Percentiles rank a stretch among this genome's conserved stretches.
phyloP scores from a whole-genome alignment of 1,140 invertebrate species.

The Lepidurus packardi region DNA sequence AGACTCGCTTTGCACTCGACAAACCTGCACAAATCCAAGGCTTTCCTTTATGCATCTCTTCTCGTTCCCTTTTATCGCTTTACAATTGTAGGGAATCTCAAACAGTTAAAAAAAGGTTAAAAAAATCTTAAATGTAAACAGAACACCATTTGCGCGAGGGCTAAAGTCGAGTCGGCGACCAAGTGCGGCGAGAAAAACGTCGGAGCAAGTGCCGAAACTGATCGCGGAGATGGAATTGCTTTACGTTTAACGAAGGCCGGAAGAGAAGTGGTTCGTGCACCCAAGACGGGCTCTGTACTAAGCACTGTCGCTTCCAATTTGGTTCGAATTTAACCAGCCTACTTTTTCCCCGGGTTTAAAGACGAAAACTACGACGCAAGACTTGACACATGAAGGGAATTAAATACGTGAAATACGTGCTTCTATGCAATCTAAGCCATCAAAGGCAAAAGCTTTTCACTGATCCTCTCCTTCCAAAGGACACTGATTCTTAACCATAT shows the following conservation, averaged over 20 bases:
- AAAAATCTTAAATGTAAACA: neutral
- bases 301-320: neutral
- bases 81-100: too few relatives aligned
- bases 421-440: constrained; percentile 1
- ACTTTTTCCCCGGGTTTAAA: neutral
- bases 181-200: neutral
- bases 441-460: neutral
- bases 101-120: neutral
- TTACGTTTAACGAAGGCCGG: neutral
- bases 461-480: neutral
- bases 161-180: neutral
- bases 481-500: neutral
- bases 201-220: neutral
- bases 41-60: neutral
- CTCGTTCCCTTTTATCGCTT: neutral
- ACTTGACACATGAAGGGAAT: neutral
- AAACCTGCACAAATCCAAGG: neutral
- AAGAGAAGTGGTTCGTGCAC: neutral
- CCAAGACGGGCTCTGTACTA: neutral
- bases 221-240: neutral
- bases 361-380: neutral
- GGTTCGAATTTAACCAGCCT: neutral
- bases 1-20: neutral
- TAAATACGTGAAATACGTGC: constrained; percentile 1
- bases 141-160: neutral